Conservation (phyloP, 2,113 vertebrate species). For the Pristiophorus japonicus region DNA sequence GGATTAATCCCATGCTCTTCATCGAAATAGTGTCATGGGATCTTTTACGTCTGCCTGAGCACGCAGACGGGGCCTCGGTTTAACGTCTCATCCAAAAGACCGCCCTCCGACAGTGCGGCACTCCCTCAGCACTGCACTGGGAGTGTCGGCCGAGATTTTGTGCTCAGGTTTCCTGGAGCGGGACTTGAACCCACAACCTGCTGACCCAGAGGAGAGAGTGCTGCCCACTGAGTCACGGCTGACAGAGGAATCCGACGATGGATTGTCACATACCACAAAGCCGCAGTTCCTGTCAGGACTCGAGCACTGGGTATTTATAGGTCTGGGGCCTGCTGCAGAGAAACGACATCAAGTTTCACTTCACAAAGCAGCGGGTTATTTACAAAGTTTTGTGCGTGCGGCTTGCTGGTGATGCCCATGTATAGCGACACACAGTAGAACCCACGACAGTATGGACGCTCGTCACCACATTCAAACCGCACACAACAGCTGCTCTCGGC, state of each 20-base stretch:
- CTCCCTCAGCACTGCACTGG: background rate
- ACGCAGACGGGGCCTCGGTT: background rate
- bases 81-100: background rate
- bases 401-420: background rate
- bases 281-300: background rate
- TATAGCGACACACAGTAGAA: background rate
- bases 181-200: no score
- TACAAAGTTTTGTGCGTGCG: background rate
- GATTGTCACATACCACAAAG: background rate
- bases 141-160: no score
- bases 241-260: background rate
- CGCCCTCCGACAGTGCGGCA: background rate
- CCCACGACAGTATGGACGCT: background rate
- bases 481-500: background rate
- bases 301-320: background rate
- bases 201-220: background rate
- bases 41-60: background rate
- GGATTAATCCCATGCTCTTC: no score
- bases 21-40: no score
- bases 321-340: no score
- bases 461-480: background rate
- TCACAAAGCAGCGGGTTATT: background rate
- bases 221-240: background rate
- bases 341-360: background rate
- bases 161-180: background rate